Evolutionary conservation across 2,797 vertebrate genomes (phyloP).

Genomic region (Limnodromus scolopaceus): DNA sequence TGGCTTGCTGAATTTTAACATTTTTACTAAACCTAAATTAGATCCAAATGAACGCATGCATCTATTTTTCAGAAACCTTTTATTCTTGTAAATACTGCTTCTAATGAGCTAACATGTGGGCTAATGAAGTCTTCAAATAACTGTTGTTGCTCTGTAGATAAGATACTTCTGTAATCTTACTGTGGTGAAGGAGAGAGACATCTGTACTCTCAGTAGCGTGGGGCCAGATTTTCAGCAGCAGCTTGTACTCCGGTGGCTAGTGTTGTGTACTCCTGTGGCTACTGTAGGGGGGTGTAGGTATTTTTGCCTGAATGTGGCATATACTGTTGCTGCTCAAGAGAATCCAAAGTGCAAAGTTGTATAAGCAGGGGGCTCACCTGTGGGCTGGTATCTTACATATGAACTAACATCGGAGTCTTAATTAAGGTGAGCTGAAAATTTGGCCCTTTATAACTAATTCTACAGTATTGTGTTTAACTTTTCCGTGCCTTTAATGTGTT

Average conservation of each 20-base stretch:
- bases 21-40: neutral
- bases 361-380: neutral
- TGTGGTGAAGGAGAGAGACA: neutral
- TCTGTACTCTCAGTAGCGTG: neutral
- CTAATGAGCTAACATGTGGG: neutral
- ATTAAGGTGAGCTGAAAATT: slow-evolving; percentile 34
- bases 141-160: neutral
- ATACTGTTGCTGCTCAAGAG: neutral
- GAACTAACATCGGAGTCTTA: neutral
- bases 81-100: neutral
- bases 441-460: neutral
- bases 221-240: slow-evolving; percentile 39
- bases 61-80: neutral
- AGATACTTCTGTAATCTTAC: neutral
- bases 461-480: neutral
- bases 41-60: slow-evolving; percentile 15
- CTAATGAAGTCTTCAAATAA: neutral
- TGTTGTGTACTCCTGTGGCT: neutral
- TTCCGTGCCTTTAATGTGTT: neutral
- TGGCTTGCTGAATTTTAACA: slow-evolving; percentile 17
- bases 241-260: neutral
- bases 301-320: neutral
- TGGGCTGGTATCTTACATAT: neutral
- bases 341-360: neutral
- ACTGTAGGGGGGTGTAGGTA: fast-evolving